Conservation (phyloP, 2,797 vertebrate species). For the Tragelaphus eurycerus region DNA sequence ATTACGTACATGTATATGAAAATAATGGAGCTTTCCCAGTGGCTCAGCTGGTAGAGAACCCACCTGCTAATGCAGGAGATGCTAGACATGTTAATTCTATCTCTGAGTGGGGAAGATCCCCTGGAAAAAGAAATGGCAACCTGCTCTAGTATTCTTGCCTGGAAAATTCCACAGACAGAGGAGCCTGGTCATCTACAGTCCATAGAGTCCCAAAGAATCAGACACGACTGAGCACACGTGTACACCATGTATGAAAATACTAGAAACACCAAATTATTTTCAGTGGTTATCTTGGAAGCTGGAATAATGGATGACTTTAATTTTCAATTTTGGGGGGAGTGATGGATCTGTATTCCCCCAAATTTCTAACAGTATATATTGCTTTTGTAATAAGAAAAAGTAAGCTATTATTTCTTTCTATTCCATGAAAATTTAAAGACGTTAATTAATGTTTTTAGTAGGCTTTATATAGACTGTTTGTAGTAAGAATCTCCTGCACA, state of each 20-base stretch:
- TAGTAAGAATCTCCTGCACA: neutral
- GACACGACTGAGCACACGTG: accelerated
- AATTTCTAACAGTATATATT: constrained; percentile 39
- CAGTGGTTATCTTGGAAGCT: constrained; percentile 18
- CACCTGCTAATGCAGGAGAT: neutral
- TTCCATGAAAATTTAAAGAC: constrained; percentile 34
- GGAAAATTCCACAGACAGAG: neutral
- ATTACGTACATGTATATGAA: neutral
- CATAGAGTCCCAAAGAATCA: neutral
- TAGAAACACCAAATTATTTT: constrained; percentile 25
- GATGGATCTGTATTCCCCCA: neutral
- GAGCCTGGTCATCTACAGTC: neutral
- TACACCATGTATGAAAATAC: neutral
- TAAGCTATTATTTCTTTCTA: constrained; percentile 33
- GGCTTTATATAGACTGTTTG: neutral
- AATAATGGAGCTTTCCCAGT: neutral
- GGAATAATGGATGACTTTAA: constrained; percentile 57
- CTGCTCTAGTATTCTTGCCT: neutral
- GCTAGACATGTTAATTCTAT: neutral
- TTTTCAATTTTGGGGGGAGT: constrained; percentile 3
- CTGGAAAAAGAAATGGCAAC: neutral
- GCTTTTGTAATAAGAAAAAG: constrained; percentile 55
- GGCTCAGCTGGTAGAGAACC: neutral
- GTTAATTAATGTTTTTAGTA: constrained; percentile 32
- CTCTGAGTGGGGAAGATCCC: neutral